A percentile compares a stretch with the other conserved stretches of the same genome.
These are phyloP conservation scores for Tetranychus truncatus DNA, from an alignment of 2,888 invertebrate genomes.

Conservation along the genomic window DNA sequence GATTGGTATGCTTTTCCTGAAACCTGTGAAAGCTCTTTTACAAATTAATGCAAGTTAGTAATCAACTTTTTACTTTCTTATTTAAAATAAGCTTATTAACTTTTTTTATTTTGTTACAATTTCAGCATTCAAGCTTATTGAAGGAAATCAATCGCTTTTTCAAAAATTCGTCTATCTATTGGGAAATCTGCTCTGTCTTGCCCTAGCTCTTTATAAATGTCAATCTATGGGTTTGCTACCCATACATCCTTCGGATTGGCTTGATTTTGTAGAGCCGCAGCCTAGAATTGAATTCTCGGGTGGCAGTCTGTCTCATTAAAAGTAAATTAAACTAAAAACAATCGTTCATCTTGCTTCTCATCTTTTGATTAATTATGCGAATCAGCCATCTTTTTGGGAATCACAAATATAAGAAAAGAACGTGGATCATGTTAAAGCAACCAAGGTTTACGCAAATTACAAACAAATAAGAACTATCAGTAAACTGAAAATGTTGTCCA, in stretches of 20 bases:
- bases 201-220: constrained; percentile 83
- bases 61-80: background rate
- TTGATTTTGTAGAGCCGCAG: constrained; percentile 85
- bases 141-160: constrained; percentile 67
- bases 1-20: constrained; percentile 95
- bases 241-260: constrained; percentile 92
- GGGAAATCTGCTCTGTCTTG: constrained; percentile 78
- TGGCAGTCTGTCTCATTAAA: constrained; percentile 42
- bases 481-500: no score
- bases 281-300: constrained; percentile 64
- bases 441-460: no score
- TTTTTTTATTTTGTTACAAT: background rate
- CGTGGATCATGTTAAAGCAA: no score
- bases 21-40: constrained; percentile 87
- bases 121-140: constrained; percentile 73
- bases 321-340: background rate
- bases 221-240: constrained; percentile 93
- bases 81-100: background rate
- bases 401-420: no score
- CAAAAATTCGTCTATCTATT: constrained; percentile 84
- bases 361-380: no score
- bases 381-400: no score
- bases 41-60: constrained; percentile 44
- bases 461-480: no score
- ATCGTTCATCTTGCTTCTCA: no score